Evolutionary conservation across 1,140 invertebrate species (phyloP), one percentile per base, ranked within the genome.

Genomic region (Aphis craccivora): DNA sequence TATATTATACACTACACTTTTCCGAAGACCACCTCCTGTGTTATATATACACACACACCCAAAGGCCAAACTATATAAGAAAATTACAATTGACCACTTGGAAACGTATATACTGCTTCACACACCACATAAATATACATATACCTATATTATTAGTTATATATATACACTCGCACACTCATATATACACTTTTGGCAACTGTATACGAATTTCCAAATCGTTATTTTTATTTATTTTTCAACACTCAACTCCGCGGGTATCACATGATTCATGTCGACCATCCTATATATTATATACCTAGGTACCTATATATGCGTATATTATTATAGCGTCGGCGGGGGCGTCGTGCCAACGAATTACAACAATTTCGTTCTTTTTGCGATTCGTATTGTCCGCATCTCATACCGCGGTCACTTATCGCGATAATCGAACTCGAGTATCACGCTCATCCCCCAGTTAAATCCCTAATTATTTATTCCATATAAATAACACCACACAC

Each of bases 1-100:
- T 25, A 76, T 76, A 11, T 30, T 67, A 88, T 48, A 35, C n/a
- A 45, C 30, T 48, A 76, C 45, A 53, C 35, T 18, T 89, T 89
- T 53, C 25, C 35, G 40, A 89, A 89, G 88, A 53, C 35, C 43
- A 20, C 30, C 86, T 45, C 43, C 6, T 30, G 23, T 30, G 43
- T 53, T 45, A 25, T 20, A n/a, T 45, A 48, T 43, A 43, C 43
- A 30, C 45, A 20, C 37, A 45, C 25, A 89, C 88, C 35, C 22
- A 35, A 89, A 89, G 40, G 51, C 35, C 22, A 35, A 89, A 89
- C 55, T 35, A 35, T 89, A 89, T 55, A 89, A 35, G 51, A 55
- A 89, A 89, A 23, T 40, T 55, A 89, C 88, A 89, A 89, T 89
- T 89, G 88, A 37, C 51, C 88, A 55, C 51, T 55, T 11, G 48